Base-by-base conservation (phyloP, 2,797 vertebrate genomes). In the Tympanoctomys barrerae region DNA sequence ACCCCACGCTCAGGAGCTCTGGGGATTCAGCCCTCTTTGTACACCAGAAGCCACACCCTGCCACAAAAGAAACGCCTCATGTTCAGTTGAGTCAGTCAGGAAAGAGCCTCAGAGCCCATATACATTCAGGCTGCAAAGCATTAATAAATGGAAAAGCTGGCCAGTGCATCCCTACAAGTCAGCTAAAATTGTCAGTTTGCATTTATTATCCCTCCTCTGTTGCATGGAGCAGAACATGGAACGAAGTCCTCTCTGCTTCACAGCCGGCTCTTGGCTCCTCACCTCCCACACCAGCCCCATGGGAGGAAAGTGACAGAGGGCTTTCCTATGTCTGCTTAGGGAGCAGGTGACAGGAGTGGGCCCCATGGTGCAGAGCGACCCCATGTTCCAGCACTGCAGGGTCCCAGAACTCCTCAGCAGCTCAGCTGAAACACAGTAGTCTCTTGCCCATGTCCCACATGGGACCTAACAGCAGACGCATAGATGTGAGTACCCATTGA, bases 101-200 rank as follows among this genome's bases (percentile, higher is more conserved):
- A 82, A 52, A 14, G 0, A 8, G 1, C 16, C 8, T n/a, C 0
- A 0, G 6, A 0, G 18, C 11, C 54, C 5, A 24, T 21, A 4
- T 19, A 22, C 84, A 24, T 2, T 0, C 2, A 1, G 11, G 21
- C 1, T 6, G 6, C 33, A 19, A 73, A 14, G 39, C 36, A 5
- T 13, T 21, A 28, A 87, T 1, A 39, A 46, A 8, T 0, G 36
- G 75, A 28, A 13, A 52, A 24, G 3, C 3, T 0, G 18, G 42
- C 75, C 6, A 0, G 5, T 3, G 5, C 13, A 26, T 4, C 26
- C 59, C 33, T 4, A 3, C 2, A 13, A 4, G 59, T 9, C n/a
- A 75, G n/a, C 28, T 81, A 7, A 18, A 57, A 26, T 26, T 42
- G 26, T 33, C 54, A 57, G 24, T 1, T 42, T 31, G 14, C 3